Evolutionary conservation across 2,797 vertebrate genomes (phyloP).

Genomic region (Myotis findleyi): DNA sequence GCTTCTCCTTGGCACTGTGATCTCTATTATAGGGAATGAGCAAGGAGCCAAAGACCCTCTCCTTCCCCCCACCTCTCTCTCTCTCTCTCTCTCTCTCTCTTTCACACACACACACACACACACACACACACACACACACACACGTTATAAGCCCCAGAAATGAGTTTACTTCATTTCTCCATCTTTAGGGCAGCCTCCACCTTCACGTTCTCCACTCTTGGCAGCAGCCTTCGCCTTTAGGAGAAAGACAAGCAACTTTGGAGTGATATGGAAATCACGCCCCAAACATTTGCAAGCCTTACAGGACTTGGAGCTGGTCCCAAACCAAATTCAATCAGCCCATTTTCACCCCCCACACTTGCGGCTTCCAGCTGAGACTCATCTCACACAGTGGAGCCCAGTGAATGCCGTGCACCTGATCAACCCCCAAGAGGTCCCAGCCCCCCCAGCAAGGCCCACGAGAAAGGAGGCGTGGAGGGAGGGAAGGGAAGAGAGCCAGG

Average conservation of each 20-base stretch:
- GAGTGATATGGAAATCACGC: conserved; percentile 77
- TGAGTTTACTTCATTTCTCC: conserved; percentile 42
- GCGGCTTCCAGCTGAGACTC: conserved; percentile 77
- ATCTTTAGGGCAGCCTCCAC: conserved; percentile 60
- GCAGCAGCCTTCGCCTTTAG: conserved; percentile 73
- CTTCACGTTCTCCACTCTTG: conserved; percentile 69
- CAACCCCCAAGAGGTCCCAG: conserved; percentile 50
- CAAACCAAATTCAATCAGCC: conserved; percentile 77
- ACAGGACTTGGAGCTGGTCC: conserved; percentile 75
- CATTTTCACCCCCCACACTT: conserved; percentile 54
- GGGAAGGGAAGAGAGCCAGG: conserved; percentile 50
- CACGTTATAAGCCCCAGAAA: neutral
- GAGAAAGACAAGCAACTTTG: conserved; percentile 80
- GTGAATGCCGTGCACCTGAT: conserved; percentile 75
- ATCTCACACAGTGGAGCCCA: conserved; percentile 74
- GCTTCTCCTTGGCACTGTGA: neutral
- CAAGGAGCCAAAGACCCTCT: neutral
- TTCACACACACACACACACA: neutral
- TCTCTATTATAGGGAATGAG: conserved; percentile 47
- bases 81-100: neutral
- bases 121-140: neutral
- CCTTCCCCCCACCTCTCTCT: neutral
- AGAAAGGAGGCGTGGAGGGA: conserved; percentile 24
- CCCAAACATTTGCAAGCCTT: conserved; percentile 74
- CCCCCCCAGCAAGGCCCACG: conserved; percentile 12